Percentiles rank a stretch among this genome's conserved stretches.
Evolutionary conservation across 2,113 vertebrate genomes (phyloP).

Genomic region (Syrrhaptes paradoxus): DNA sequence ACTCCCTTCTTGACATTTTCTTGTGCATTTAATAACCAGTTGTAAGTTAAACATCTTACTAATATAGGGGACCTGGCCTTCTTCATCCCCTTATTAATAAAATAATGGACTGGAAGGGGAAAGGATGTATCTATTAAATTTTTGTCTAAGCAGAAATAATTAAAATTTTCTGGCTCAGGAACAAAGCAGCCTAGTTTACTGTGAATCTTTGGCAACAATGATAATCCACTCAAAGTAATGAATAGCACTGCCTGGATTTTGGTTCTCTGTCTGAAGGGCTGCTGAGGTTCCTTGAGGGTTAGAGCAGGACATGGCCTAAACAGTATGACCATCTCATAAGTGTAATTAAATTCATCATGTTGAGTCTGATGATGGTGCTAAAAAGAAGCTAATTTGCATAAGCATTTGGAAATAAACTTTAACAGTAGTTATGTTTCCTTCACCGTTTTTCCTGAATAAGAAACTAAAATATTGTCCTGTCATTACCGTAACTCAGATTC

Average conservation of each 20-base stretch:
- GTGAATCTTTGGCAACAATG: not conserved
- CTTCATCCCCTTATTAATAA: slow-evolving; percentile 1
- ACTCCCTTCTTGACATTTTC: not conserved
- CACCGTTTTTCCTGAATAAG: not conserved
- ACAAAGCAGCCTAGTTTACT: not conserved
- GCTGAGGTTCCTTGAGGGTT: not conserved
- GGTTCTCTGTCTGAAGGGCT: not conserved
- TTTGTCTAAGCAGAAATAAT: slow-evolving; percentile 9
- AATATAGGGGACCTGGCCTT: not conserved
- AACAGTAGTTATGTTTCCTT: not conserved
- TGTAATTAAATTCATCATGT: not conserved
- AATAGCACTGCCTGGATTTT: not conserved
- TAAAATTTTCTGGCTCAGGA: slow-evolving; percentile 7
- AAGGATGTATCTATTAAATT: slow-evolving; percentile 1
- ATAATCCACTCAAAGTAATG: not conserved
- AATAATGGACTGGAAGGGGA: slow-evolving; percentile 12
- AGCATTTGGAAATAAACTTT: not conserved
- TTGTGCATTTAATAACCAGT: not conserved
- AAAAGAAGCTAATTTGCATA: not conserved
- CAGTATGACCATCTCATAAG: not conserved
- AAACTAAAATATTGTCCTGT: not conserved
- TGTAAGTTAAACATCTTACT: not conserved
- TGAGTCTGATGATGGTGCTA: not conserved
- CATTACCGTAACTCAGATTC: not conserved
- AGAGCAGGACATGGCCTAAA: not conserved